Evolutionary conservation across 2,888 invertebrate species (phyloP).

Genomic region (Hemicrepidius hirtus): DNA sequence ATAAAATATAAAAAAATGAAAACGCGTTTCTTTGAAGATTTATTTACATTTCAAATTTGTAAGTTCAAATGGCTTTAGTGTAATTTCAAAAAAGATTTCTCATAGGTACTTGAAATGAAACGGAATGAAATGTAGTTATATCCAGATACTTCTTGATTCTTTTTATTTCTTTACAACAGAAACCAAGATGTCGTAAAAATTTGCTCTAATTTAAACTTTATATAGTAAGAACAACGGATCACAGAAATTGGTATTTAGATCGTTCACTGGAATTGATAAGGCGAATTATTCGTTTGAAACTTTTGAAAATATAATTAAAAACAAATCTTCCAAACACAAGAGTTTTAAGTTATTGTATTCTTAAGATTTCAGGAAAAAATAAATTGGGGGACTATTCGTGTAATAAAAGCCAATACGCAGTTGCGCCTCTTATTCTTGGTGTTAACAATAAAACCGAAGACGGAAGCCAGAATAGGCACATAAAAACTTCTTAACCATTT

Average conservation of each 20-base stretch:
- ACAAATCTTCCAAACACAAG: background rate
- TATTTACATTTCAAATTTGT: too few relatives aligned
- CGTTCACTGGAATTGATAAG: background rate
- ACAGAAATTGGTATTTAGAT: too few relatives aligned
- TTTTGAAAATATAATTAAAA: slow-evolving; percentile 2
- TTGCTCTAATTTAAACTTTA: too few relatives aligned
- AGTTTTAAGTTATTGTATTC: slow-evolving; percentile 7
- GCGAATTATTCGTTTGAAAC: background rate
- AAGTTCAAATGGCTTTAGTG: too few relatives aligned
- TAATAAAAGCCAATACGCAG: slow-evolving; percentile 25
- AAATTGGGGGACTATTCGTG: slow-evolving; percentile 13
- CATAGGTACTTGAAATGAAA: too few relatives aligned
- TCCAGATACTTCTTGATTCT: too few relatives aligned
- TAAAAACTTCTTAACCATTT: slow-evolving; percentile 25
- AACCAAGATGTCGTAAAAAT: background rate
- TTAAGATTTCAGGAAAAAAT: slow-evolving; percentile 14
- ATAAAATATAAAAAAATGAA: too few relatives aligned
- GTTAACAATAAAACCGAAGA: slow-evolving; percentile 29
- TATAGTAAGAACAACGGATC: too few relatives aligned
- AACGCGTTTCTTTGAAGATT: too few relatives aligned
- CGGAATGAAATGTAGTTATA: too few relatives aligned
- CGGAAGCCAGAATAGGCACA: slow-evolving; percentile 26
- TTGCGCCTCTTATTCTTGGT: slow-evolving; percentile 27
- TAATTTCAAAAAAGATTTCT: too few relatives aligned
- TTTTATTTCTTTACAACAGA: background rate